A percentile compares a stretch with the other conserved stretches of the same genome.
Conservation (phyloP, 1,140 invertebrate genomes). For the Pectinophora gossypiella region DNA sequence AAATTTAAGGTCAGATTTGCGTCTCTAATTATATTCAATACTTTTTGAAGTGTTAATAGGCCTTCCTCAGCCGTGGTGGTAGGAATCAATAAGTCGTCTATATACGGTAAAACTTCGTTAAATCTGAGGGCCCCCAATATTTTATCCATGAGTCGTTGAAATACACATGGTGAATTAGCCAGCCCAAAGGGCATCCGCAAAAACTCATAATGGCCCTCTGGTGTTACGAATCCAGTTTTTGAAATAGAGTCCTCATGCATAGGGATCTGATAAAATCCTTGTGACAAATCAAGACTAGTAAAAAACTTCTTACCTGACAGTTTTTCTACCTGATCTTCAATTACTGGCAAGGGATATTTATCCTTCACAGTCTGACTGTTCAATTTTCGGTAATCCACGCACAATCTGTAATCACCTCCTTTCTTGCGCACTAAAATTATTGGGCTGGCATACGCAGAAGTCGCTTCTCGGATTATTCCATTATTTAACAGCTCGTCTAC, state of each 20-base stretch:
- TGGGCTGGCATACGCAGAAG: neutral
- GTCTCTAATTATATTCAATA: constrained; percentile 16
- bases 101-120: constrained; percentile 12
- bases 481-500: neutral
- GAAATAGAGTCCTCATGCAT: constrained; percentile 29
- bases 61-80: constrained; percentile 19
- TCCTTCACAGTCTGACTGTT: constrained; percentile 40
- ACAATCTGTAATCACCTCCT: constrained; percentile 40
- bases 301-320: constrained; percentile 49
- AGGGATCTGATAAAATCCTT: constrained; percentile 70
- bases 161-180: constrained; percentile 32
- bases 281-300: constrained; percentile 68
- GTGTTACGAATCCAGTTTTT: no score
- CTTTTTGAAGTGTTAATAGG: constrained; percentile 17
- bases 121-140: constrained; percentile 19
- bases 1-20: constrained; percentile 16
- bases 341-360: neutral
- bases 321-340: neutral
- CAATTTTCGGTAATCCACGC: constrained; percentile 65
- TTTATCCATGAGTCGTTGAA: no score
- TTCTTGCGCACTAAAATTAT: constrained; percentile 34
- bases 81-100: constrained; percentile 26
- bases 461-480: neutral
- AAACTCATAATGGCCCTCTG: constrained; percentile 40
- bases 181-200: constrained; percentile 37